Evolutionary conservation across 2,888 invertebrate genomes (phyloP), one percentile per base, ranked within the genome.

Genomic region (Pheosia gnoma): DNA sequence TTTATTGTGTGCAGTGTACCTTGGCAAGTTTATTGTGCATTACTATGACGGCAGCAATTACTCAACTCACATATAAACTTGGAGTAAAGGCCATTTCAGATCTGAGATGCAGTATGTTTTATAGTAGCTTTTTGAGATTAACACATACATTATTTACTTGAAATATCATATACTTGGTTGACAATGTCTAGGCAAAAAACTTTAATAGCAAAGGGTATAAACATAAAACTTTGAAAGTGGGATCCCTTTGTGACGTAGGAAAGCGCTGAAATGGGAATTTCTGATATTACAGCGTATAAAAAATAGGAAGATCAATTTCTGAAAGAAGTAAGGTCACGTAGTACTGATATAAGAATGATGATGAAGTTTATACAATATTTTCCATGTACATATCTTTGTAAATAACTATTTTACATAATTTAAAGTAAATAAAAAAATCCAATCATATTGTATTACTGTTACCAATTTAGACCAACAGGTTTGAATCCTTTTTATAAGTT

Each of bases 1-100:
- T 91, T 91, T 92, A 92, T 90, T 90, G 90, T 89, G 87, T 86
- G 88, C 88, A 87, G 79, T 89, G 87, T 88, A 82, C 87, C 90
- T 80, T 89, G 79, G 84, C 80, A 84, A 87, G 89, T 91, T 89
- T 91, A 93, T 91, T 90, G 91, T 90, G 85, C 86, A 83, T 82
- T 83, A 86, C 86, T 87, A 84, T 87, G 91, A 89, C 87, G 84
- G 85, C 78, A 77, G 85, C 91, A 92, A 93, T 93, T 93, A 93
- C 89, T 93, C 91, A 90, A 80, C 82, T 86, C 83, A 72, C 77
- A 80, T 85, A 85, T 86, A 85, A 85, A 85, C 80, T 80, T 75
- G 59, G 61, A 41, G 45, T 63, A 60, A 59, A 64, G 59, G 60
- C 51, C 57, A 63, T 64, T 58, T 61, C 69, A 73, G 65, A 68